phyloP scores from a whole-genome alignment of 2,797 vertebrate species.

The Sarcophilus harrisii region DNA sequence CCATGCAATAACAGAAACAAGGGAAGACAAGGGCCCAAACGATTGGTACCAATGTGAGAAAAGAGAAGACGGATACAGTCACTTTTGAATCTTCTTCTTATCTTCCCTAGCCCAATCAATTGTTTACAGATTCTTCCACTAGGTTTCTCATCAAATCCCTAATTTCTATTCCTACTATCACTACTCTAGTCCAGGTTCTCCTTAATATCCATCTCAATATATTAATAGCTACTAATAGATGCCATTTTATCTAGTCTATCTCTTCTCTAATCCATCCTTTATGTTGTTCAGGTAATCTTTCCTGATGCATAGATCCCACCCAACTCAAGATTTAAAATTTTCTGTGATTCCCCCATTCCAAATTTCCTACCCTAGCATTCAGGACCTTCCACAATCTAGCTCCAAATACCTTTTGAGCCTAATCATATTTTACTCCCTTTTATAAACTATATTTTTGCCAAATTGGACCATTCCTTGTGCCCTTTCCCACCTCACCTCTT shows the following conservation, averaged over 20 bases:
- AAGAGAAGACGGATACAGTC: not conserved
- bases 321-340: not conserved
- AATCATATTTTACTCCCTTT: not conserved
- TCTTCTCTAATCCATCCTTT: not conserved
- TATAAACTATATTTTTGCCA: not conserved
- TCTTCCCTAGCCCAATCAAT: not conserved
- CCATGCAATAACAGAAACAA: not conserved
- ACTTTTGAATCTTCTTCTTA: not conserved
- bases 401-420: not conserved
- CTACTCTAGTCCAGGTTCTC: not conserved
- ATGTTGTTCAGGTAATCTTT: not conserved
- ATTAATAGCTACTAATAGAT: not conserved
- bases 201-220: not conserved
- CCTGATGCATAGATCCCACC: not conserved
- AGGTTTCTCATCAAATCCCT: not conserved
- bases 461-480: not conserved
- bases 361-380: not conserved
- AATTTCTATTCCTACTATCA: not conserved
- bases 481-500: not conserved
- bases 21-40: not conserved
- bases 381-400: not conserved
- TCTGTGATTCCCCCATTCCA: not conserved
- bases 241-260: not conserved
- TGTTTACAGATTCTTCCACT: not conserved
- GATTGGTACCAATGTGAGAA: not conserved